phyloP scores from a whole-genome alignment of 2,888 invertebrate species.

The Drosophila phalerata region DNA sequence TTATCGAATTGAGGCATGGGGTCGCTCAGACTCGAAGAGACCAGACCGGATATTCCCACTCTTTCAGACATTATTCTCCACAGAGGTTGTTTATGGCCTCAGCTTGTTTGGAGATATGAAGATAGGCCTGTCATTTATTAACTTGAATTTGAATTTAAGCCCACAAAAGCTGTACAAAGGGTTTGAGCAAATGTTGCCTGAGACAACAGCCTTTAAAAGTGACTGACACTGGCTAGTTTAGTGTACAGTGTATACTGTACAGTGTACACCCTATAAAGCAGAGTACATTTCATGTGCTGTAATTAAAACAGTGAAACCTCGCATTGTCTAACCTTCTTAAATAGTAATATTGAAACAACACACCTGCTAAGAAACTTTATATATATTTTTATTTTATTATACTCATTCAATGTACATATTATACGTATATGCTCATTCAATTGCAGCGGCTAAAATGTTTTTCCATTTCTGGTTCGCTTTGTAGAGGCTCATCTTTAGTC shows the following conservation, averaged over 20 bases:
- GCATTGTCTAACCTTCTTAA: neutral
- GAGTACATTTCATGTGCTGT: constrained; percentile 18
- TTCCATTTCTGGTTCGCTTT: neutral
- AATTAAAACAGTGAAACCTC: constrained; percentile 33
- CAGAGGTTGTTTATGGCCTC: constrained; percentile 64
- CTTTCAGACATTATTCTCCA: constrained; percentile 22
- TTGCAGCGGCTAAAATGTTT: neutral
- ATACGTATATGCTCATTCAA: neutral
- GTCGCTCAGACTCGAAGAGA: neutral
- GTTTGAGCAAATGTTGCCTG: constrained; percentile 41
- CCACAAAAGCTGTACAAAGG: constrained; percentile 19
- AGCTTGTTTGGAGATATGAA: constrained; percentile 58
- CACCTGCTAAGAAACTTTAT: neutral
- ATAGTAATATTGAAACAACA: too few relatives aligned
- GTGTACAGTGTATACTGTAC: constrained; percentile 4
- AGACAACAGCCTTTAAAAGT: constrained; percentile 57
- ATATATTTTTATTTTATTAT: neutral
- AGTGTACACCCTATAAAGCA: constrained; percentile 12
- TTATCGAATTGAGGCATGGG: constrained; percentile 55
- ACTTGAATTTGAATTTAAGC: constrained; percentile 73
- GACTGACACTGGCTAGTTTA: constrained; percentile 24
- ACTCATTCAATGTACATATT: too few relatives aligned
- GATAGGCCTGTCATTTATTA: constrained; percentile 77
- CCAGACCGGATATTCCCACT: constrained; percentile 7
- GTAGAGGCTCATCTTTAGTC: constrained; percentile 4